A percentile compares a stretch with the other conserved stretches of the same genome.
These are phyloP conservation scores for Eremobia ochroleuca DNA, from an alignment of 2,888 invertebrate species.

Conservation along the genomic window DNA sequence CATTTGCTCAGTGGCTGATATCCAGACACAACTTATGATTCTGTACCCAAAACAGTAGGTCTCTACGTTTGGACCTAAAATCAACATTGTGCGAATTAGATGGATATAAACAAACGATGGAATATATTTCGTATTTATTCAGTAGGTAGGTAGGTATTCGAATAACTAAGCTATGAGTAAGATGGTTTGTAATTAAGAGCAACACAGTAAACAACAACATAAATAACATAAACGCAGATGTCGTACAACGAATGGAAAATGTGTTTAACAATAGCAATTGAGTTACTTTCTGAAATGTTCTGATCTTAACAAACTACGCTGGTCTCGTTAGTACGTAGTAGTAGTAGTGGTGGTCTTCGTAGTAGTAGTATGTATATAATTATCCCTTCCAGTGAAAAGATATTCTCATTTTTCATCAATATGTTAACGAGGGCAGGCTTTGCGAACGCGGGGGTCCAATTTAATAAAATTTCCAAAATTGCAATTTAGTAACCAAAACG, in stretches of 20 bases:
- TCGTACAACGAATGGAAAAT: background rate
- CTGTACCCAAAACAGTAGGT: background rate
- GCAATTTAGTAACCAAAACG: background rate
- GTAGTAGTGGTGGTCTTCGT: too few relatives aligned
- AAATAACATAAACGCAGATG: background rate
- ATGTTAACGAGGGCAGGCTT: background rate
- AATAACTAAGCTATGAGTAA: background rate
- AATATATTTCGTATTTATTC: constrained; percentile 10
- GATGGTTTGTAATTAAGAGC: background rate
- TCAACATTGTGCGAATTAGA: background rate
- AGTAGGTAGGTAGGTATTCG: background rate
- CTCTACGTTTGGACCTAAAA: background rate
- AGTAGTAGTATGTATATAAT: background rate
- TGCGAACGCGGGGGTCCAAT: background rate
- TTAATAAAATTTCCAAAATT: background rate
- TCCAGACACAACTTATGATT: background rate
- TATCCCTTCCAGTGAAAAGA: background rate
- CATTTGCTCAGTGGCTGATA: constrained; percentile 10
- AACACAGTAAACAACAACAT: constrained; percentile 1
- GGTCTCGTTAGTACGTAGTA: background rate
- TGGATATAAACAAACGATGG: background rate
- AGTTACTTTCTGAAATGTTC: background rate
- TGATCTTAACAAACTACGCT: background rate
- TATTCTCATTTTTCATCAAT: background rate
- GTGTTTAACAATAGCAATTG: background rate